Percentiles rank a stretch among this genome's conserved stretches.
These are phyloP conservation scores for Deladenus siricidicola DNA, from an alignment of 2,888 invertebrate genomes.

Conservation along the genomic window DNA sequence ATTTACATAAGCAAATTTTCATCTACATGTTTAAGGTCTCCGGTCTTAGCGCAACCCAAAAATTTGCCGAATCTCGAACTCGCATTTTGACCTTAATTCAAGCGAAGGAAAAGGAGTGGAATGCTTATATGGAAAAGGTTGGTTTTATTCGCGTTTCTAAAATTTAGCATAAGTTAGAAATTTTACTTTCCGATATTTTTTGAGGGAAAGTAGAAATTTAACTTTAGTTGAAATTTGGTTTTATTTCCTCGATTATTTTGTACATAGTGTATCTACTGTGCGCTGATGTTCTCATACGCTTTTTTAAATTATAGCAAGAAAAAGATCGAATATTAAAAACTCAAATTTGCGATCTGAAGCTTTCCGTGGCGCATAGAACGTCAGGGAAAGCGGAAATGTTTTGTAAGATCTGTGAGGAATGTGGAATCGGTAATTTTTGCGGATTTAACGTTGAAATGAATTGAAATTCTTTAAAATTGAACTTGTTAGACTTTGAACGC, in stretches of 20 bases:
- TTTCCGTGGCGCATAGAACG: conserved; percentile 1
- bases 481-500: conserved; percentile 1
- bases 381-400: conserved; percentile 5
- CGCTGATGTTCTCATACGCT: no score
- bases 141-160: background rate
- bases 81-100: background rate
- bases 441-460: background rate
- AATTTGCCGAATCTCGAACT: background rate
- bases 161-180: background rate
- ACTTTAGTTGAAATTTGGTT: no score
- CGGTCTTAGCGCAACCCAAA: background rate
- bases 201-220: no score
- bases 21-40: background rate
- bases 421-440: conserved; percentile 7
- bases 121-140: conserved; percentile 3
- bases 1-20: background rate
- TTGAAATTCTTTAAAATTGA: background rate
- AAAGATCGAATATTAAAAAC: conserved; percentile 4
- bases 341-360: conserved; percentile 6
- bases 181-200: background rate
- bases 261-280: no score
- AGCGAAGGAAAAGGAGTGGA: conserved; percentile 5
- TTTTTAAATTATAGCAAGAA: conserved; percentile 11
- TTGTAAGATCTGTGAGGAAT: conserved; percentile 8
- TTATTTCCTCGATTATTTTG: no score